phyloP scores from a whole-genome alignment of 1,140 invertebrate species.

The Calosoma granatense region DNA sequence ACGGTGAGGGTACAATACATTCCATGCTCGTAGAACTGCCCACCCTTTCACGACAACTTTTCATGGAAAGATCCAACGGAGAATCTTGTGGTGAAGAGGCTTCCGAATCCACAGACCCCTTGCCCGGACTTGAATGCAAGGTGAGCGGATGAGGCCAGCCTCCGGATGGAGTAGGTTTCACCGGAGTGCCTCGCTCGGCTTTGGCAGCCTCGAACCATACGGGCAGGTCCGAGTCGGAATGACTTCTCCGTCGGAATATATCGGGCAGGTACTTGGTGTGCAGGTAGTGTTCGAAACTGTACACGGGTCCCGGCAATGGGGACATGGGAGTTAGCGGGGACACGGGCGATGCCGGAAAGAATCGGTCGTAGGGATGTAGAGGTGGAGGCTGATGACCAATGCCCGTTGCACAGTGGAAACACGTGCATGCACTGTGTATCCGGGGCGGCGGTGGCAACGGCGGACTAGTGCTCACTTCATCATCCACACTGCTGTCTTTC shows the following conservation, averaged over 20 bases:
- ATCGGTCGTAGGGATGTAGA: conserved; percentile 41
- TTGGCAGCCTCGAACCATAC: conserved; percentile 40
- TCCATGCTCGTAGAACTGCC: conserved; percentile 11
- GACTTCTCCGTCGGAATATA: conserved; percentile 52
- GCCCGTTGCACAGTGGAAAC: conserved; percentile 37
- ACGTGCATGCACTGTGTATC: conserved; percentile 41
- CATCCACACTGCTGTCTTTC: conserved; percentile 38
- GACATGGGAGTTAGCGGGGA: conserved; percentile 48
- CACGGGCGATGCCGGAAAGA: conserved; percentile 47
- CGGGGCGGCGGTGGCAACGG: conserved; percentile 31
- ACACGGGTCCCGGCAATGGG: conserved; percentile 41
- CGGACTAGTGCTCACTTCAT: conserved; percentile 32
- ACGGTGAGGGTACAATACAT: conserved; percentile 26
- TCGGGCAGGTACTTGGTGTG: conserved; percentile 64
- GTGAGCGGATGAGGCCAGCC: conserved; percentile 31
- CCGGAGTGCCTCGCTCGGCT: conserved; percentile 23
- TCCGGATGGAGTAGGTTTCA: conserved; percentile 13
- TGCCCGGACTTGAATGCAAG: conserved; percentile 20
- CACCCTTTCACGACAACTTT: conserved; percentile 33
- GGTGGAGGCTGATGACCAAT: conserved; percentile 36
- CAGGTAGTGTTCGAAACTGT: conserved; percentile 59
- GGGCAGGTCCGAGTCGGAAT: conserved; percentile 62
- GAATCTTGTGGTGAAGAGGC: conserved; percentile 59
- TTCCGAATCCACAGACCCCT: conserved; percentile 26
- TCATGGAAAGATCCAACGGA: conserved; percentile 76